phyloP scores from a whole-genome alignment of 2,888 invertebrate genomes.

The Sepioteuthis lessoniana region DNA sequence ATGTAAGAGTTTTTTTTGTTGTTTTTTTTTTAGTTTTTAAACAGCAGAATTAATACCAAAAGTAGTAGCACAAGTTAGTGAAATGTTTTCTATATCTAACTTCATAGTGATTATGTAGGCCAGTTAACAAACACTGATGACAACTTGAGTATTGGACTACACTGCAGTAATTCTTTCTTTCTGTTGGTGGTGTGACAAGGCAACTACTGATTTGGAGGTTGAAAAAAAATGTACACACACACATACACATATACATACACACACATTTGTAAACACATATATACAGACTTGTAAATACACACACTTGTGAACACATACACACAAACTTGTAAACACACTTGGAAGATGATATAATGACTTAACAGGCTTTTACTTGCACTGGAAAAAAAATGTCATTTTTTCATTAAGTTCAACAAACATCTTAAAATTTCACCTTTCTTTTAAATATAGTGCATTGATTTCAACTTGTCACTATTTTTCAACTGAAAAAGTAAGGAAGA shows the following conservation, averaged over 20 bases:
- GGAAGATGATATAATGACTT: not conserved
- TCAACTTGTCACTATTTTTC: not conserved
- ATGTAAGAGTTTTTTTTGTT: too few relatives aligned
- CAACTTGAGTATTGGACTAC: not conserved
- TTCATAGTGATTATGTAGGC: slow-evolving; percentile 5
- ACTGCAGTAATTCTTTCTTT: not conserved
- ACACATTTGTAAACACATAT: too few relatives aligned
- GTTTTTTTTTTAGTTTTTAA: not conserved
- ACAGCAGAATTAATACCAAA: not conserved
- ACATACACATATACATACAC: not conserved
- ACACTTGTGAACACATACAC: not conserved
- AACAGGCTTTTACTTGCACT: not conserved
- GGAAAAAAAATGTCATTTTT: not conserved
- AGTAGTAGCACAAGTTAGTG: slow-evolving; percentile 20
- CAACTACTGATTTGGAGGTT: not conserved
- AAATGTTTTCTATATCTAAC: not conserved
- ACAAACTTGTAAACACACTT: not conserved
- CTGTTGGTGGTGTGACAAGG: not conserved
- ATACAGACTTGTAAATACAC: not conserved
- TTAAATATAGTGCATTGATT: not conserved
- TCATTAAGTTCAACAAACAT: not conserved
- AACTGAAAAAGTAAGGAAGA: not conserved
- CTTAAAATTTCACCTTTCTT: not conserved
- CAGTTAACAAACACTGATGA: not conserved
- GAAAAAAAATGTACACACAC: not conserved